Evolutionary conservation across 2,888 invertebrate genomes (phyloP).

Genomic region (Eurytoma californica): DNA sequence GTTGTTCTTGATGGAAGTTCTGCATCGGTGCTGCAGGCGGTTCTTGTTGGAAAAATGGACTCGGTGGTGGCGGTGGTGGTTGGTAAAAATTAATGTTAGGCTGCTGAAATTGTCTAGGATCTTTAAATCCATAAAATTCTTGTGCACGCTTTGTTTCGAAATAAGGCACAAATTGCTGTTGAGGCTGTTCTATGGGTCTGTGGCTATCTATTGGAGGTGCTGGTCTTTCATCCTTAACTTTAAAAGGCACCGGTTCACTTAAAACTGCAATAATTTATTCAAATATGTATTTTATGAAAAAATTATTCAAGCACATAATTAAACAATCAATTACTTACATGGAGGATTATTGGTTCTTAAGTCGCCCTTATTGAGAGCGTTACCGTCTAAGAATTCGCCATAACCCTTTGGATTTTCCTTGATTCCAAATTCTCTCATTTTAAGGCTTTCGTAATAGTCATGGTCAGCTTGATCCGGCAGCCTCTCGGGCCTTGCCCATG

Average conservation of each 20-base stretch:
- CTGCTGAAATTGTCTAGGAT: conserved; percentile 16
- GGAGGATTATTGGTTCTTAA: neutral
- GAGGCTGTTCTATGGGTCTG: conserved; percentile 23
- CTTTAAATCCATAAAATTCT: conserved; percentile 22
- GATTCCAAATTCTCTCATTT: conserved; percentile 24
- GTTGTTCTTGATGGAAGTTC: neutral
- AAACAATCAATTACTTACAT: conserved; percentile 6
- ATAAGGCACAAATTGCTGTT: conserved; percentile 18
- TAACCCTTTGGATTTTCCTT: conserved; percentile 53
- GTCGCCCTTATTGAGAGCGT: conserved; percentile 46
- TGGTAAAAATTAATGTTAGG: neutral
- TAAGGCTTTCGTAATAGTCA: conserved; percentile 56
- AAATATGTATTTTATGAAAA: neutral
- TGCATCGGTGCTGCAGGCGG: neutral
- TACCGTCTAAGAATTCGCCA: conserved; percentile 62
- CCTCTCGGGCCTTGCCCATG: no score
- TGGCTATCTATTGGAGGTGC: neutral
- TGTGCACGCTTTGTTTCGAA: neutral
- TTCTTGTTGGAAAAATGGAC: neutral
- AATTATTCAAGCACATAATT: neutral
- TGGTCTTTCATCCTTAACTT: conserved; percentile 19
- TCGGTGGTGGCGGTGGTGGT: neutral
- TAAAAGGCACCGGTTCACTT: conserved; percentile 3
- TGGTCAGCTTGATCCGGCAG: conserved; percentile 26
- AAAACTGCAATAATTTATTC: neutral